These are phyloP conservation scores for Aphrocallistes beatrix DNA, from an alignment of 37 sponge, comb jelly and placozoan genomes.

Conservation along the genomic window DNA sequence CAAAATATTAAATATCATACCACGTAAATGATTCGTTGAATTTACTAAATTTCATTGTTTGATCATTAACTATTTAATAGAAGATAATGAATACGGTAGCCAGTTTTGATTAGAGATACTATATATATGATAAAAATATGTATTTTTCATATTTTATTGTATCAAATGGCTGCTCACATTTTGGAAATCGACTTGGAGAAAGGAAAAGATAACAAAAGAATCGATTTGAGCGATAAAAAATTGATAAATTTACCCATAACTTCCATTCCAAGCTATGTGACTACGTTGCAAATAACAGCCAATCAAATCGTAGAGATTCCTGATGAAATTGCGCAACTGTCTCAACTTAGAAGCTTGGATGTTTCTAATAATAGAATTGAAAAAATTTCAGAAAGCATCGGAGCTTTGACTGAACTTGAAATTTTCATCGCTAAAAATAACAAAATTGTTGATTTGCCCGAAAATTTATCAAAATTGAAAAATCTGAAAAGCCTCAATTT, in stretches of 20 bases:
- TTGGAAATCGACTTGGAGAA: neutral
- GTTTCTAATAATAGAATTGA: neutral
- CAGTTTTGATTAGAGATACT: neutral
- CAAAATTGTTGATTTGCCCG: constrained; percentile 31
- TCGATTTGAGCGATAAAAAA: neutral
- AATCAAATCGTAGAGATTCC: neutral
- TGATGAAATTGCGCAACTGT: neutral
- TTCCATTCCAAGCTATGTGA: neutral
- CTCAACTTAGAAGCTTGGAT: neutral
- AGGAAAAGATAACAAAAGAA: neutral
- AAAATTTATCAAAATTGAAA: constrained; percentile 21
- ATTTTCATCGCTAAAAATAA: constrained; percentile 21
- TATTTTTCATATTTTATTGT: neutral
- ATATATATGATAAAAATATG: neutral
- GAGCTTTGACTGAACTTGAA: neutral
- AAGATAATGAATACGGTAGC: too few relatives aligned
- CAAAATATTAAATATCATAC: too few relatives aligned
- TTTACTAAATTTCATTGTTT: too few relatives aligned
- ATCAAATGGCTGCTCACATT: neutral
- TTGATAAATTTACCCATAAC: neutral
- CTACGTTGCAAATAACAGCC: neutral
- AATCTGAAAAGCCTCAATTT: constrained; percentile 38
- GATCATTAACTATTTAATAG: too few relatives aligned
- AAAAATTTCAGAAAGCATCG: neutral
- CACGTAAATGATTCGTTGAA: too few relatives aligned